Evolutionary conservation across 2,797 vertebrate species (phyloP), one percentile per base, ranked within the genome.

Genomic region (Cirrhinus mrigala): DNA sequence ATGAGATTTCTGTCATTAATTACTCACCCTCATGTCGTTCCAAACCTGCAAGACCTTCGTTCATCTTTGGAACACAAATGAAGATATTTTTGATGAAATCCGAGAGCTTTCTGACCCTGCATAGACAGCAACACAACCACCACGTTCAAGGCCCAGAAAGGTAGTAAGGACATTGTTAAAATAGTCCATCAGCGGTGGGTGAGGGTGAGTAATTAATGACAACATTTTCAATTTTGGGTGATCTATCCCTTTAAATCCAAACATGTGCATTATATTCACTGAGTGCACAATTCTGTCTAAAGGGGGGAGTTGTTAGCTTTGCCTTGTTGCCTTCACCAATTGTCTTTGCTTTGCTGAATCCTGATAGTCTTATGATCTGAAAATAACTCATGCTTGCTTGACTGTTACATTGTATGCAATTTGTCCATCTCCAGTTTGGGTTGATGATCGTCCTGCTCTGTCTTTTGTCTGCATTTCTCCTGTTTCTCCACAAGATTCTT

Each of bases 401-500:
- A 48, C 81, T 70, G 14, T 52, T 83, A 60, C 54, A 79, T 75
- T 66, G 6, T 40, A 37, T 62, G 54, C 68, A 48, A 69, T 77
- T 27, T 46, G 11, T 75, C 71, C 60, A 44, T 73, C 46, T 79
- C 40, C 29, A 76, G n/a, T n/a, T 18, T 14, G 22, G 50, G 20
- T 37, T 50, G 69, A 50, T 56, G 29, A 84, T n/a, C 5, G 27
- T 29, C 64, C 60, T 60, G 50, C 76, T 83, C 24, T 70, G 8
- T 86, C 22, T 87, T 83, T 29, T 83, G 15, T 69, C 68, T 75
- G 5, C 66, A n/a, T 81, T 18, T 73, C 58, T 74, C 60, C 76
- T 33, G 20, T 48, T 70, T 50, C 48, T 54, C 22, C 52, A 62
- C 18, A 48, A 99, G 98, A 97, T 91, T 95, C 95, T 12, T 88